These are phyloP conservation scores for Bubo scandiacus DNA, from an alignment of 2,113 vertebrate genomes.

Conservation along the genomic window DNA sequence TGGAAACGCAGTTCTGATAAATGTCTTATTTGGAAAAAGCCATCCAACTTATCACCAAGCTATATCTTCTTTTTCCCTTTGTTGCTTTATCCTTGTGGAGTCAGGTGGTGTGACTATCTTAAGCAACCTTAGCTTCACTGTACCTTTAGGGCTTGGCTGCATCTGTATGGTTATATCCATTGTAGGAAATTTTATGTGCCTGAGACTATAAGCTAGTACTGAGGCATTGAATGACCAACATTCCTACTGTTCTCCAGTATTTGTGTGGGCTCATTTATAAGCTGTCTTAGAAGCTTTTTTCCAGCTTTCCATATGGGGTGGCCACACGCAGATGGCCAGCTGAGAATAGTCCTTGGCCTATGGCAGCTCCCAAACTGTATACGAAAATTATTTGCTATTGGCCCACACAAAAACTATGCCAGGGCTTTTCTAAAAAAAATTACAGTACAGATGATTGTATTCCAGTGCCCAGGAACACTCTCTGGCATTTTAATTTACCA, in stretches of 20 bases:
- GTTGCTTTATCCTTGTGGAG: background rate
- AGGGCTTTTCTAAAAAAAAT: background rate
- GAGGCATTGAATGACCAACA: background rate
- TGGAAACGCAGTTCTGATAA: background rate
- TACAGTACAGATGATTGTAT: background rate
- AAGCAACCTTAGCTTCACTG: background rate
- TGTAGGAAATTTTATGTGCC: background rate
- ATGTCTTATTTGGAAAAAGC: background rate
- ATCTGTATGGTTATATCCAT: background rate
- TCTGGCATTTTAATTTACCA: background rate
- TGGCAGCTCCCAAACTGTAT: background rate
- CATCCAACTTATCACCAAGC: background rate
- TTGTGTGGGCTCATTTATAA: background rate
- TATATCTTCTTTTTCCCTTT: background rate
- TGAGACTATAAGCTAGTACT: background rate
- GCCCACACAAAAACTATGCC: background rate
- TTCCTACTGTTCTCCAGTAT: background rate
- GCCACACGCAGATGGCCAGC: background rate
- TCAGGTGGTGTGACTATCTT: background rate
- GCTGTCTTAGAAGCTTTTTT: background rate
- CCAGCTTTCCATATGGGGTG: background rate
- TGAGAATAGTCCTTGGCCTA: background rate
- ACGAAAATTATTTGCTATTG: background rate
- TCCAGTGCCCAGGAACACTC: background rate
- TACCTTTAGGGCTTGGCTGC: background rate